These are phyloP conservation scores for Cheilosia variabilis DNA, from an alignment of 2,888 invertebrate species.

Conservation along the genomic window DNA sequence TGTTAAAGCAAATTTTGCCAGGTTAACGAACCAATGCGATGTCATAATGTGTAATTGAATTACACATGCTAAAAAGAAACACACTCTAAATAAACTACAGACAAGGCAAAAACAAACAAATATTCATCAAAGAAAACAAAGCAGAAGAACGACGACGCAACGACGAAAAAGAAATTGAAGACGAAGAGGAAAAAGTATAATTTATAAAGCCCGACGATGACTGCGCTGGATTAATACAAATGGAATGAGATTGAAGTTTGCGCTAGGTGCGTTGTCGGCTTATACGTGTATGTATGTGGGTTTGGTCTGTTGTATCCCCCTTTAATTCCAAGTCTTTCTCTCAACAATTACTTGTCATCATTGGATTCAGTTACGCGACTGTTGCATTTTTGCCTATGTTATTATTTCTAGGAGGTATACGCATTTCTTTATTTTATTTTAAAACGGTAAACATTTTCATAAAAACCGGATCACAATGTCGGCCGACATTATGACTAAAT, in stretches of 20 bases:
- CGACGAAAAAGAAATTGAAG: slow-evolving; percentile 6
- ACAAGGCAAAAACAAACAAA: slow-evolving; percentile 11
- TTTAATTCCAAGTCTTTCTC: not conserved
- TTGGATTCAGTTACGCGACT: slow-evolving; percentile 13
- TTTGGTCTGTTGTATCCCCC: slow-evolving; percentile 3
- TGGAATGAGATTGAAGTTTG: slow-evolving; percentile 18
- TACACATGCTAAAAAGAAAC: slow-evolving; percentile 21
- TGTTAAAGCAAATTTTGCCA: slow-evolving; percentile 1
- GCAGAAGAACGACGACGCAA: not conserved
- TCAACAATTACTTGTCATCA: slow-evolving; percentile 20
- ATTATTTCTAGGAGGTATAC: not conserved
- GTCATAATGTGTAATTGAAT: slow-evolving; percentile 39
- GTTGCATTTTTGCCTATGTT: slow-evolving; percentile 22
- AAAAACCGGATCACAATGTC: slow-evolving; percentile 57
- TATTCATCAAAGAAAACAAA: not conserved
- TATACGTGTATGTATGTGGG: not conserved
- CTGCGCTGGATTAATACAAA: slow-evolving; percentile 28
- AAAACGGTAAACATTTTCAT: slow-evolving; percentile 46
- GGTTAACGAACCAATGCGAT: slow-evolving; percentile 38
- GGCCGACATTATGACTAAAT: slow-evolving; percentile 35
- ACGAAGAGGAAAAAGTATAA: slow-evolving; percentile 15
- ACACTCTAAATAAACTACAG: slow-evolving; percentile 2
- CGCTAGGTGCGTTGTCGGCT: slow-evolving; percentile 38
- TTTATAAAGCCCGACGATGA: slow-evolving; percentile 5
- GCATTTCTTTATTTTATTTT: slow-evolving; percentile 20